Base-by-base conservation (phyloP, 2,113 vertebrate genomes). In the Sigmodon hispidus region DNA sequence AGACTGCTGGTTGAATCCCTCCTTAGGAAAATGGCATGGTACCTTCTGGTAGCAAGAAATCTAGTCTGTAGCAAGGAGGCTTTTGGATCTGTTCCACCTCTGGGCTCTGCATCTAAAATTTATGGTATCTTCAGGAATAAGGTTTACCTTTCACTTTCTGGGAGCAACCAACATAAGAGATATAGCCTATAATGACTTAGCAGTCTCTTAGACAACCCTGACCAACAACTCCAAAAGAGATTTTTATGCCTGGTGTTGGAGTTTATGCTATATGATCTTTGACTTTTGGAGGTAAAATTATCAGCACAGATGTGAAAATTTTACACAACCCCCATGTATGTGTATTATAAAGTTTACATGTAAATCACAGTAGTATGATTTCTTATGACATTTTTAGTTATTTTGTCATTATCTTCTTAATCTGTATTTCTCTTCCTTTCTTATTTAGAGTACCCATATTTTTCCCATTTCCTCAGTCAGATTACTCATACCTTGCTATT, bases 271-370 rank as follows among this genome's bases (percentile, higher is more conserved):
- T 76, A 75, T 48, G 5, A 45, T 45, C 40, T 75, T 45, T 75
- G 43, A 13, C 6, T 76, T 31, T 76, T 76, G 26, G 43, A 76
- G 73, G 43, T 3, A 76, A 24, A 24, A 76, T 48, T 48, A 48
- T 76, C 12, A 76, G 6, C 26, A 13, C 73, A 83, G 40, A 83
- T 61, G 13, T 81, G 36, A 59, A 59, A 7, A 59, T 50, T 17
- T 76, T 13, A 48, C 2, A 7, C 59, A 0, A 8, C 9, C 61
- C 24, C 3, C 9, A 24, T n/a, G 10, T 2, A 2, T n/a, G 9
- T 80, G 34, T 17, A 21, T 40, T 43, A 73, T 76, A 76, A 6
- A 13, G 55, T 43, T 83, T 40, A 29, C 29, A 83, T 61, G 22
- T 43, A 29, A 0, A 61, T 29, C 55, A 43, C 43, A 29, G 26